A percentile compares a stretch with the other conserved stretches of the same genome.
Conservation (phyloP, 2,888 invertebrate genomes). For the Sipha maydis region DNA sequence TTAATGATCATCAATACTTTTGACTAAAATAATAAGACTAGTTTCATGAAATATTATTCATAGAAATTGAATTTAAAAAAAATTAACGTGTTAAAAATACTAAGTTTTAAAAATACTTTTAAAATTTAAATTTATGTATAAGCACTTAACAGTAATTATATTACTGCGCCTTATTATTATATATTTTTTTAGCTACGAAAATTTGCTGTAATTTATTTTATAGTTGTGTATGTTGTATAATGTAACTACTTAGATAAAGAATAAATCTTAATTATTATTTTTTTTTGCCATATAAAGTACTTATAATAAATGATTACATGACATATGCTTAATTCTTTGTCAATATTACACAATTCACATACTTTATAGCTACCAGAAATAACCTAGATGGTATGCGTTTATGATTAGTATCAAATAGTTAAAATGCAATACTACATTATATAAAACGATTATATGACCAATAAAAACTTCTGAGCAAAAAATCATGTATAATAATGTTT, state of each 20-base stretch:
- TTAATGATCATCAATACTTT: too few species aligned
- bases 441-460: not conserved
- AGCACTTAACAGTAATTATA: not conserved
- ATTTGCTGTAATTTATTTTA: not conserved
- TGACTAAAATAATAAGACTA: too few species aligned
- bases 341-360: not conserved
- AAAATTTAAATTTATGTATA: not conserved
- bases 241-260: not conserved
- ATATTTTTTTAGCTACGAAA: not conserved
- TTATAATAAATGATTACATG: not conserved
- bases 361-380: not conserved
- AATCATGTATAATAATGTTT: not conserved
- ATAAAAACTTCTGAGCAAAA: not conserved
- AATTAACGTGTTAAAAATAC: not conserved
- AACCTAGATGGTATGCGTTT: slow-evolving; percentile 15
- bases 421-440: not conserved
- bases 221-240: not conserved
- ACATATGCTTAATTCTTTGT: slow-evolving; percentile 23
- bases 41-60: too few species aligned
- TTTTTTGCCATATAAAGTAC: not conserved
- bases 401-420: not conserved
- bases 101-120: not conserved
- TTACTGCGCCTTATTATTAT: not conserved
- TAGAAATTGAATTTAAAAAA: not conserved
- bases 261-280: not conserved